phyloP scores from a whole-genome alignment of 2,888 invertebrate species.

The Oasisia sp. region DNA sequence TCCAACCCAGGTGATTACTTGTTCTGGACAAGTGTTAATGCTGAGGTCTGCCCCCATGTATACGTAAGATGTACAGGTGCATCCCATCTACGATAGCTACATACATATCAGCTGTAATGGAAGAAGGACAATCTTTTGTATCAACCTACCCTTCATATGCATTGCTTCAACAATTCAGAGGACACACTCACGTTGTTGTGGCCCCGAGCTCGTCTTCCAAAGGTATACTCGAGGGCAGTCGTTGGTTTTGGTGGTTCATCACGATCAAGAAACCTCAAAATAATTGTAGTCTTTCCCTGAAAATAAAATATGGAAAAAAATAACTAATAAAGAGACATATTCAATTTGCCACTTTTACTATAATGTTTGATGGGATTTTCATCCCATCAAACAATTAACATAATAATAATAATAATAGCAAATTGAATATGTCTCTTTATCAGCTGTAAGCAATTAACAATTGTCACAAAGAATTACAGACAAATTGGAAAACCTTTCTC shows the following conservation, averaged over 20 bases:
- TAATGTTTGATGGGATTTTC: neutral
- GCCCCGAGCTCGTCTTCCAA: slow-evolving; percentile 73
- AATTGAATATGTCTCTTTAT: no score
- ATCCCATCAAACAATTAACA: no score
- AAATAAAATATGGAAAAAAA: slow-evolving; percentile 33
- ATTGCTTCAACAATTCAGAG: no score
- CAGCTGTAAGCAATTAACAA: neutral
- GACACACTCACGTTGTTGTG: slow-evolving; percentile 67
- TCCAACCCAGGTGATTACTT: no score
- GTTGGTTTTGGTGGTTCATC: slow-evolving; percentile 81
- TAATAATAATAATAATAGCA: no score
- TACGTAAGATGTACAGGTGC: no score
- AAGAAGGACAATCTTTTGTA: slow-evolving; percentile 19
- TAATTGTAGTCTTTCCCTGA: slow-evolving; percentile 81
- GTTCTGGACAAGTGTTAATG: no score
- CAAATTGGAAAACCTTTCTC: neutral
- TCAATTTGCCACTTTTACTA: neutral
- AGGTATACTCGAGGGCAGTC: slow-evolving; percentile 86
- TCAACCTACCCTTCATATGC: no score
- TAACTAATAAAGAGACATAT: neutral
- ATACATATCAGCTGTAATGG: no score
- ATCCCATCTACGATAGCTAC: no score
- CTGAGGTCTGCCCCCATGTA: no score
- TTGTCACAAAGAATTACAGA: neutral
- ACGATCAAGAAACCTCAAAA: slow-evolving; percentile 80